These are phyloP conservation scores for Amphibalanus amphitrite DNA, from an alignment of 1,140 invertebrate species.

Conservation along the genomic window DNA sequence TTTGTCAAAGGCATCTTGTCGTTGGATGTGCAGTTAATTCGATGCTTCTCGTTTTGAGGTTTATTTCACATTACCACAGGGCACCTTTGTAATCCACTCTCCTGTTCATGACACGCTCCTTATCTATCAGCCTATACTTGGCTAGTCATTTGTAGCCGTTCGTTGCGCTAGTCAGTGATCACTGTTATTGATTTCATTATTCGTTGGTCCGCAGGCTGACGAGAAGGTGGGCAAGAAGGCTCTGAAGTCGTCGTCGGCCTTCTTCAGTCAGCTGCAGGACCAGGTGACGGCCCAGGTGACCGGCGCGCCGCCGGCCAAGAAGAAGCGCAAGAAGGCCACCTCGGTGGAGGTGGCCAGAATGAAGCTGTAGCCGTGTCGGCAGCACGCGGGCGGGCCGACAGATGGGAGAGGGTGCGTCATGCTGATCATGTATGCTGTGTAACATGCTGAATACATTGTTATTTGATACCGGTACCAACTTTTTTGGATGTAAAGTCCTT, in stretches of 20 bases:
- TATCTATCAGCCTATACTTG: not conserved
- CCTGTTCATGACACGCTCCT: not conserved
- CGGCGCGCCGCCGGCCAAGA: not conserved
- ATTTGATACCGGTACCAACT: too few relatives aligned
- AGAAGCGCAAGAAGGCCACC: not conserved
- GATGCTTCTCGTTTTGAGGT: not conserved
- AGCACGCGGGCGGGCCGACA: too few relatives aligned
- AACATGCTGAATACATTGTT: too few relatives aligned
- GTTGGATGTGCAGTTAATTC: too few relatives aligned
- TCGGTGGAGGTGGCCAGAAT: not conserved
- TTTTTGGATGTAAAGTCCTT: too few relatives aligned
- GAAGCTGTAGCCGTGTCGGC: not conserved
- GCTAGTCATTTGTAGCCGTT: not conserved
- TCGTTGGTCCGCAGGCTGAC: not conserved
- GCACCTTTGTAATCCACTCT: not conserved
- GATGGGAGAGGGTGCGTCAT: too few relatives aligned
- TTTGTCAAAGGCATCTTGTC: too few relatives aligned
- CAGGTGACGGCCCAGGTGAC: not conserved
- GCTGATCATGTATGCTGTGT: too few relatives aligned
- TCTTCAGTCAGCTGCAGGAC: slow-evolving; percentile 1
- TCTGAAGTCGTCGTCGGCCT: not conserved
- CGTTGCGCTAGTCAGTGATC: not conserved
- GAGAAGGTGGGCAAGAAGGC: not conserved
- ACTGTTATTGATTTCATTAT: not conserved
- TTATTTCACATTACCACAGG: not conserved